These are phyloP conservation scores for Lipotes vexillifer DNA, from an alignment of 2,113 vertebrate genomes.

Conservation along the genomic window DNA sequence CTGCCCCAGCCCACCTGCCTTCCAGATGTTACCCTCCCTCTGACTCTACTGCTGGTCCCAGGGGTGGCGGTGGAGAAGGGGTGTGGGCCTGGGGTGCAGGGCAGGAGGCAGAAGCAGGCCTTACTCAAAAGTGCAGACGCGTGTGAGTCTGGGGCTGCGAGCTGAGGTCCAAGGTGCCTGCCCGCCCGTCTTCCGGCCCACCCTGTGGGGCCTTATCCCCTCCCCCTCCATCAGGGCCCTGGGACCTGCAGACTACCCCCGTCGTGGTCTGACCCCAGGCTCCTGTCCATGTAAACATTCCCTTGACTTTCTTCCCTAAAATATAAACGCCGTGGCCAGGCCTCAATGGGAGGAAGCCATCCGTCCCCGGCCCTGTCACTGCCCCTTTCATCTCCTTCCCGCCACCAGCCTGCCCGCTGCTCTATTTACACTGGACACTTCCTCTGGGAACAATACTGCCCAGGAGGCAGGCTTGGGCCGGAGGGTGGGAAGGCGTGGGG, in stretches of 20 bases:
- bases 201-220: neutral
- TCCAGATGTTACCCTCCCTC: conserved; percentile 73
- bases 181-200: neutral
- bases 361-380: conserved; percentile 86
- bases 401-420: conserved; percentile 83
- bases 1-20: conserved; percentile 59
- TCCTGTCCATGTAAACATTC: conserved; percentile 85
- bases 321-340: conserved; percentile 83
- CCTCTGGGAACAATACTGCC: conserved; percentile 95
- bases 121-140: accelerated
- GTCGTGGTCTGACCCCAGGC: conserved; percentile 68
- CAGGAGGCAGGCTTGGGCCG: conserved; percentile 76
- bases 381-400: conserved; percentile 84
- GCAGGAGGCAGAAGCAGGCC: neutral
- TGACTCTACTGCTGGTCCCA: conserved; percentile 25
- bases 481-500: conserved; percentile 26
- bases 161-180: neutral
- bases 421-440: conserved; percentile 95
- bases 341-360: conserved; percentile 89
- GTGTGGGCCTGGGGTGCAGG: neutral
- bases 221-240: neutral
- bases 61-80: neutral
- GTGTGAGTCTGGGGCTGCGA: accelerated
- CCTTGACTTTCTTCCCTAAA: conserved; percentile 80
- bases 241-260: conserved; percentile 4